Conservation (phyloP, 92 coral and sea anemone genomes). For the Zoanthus sociatus region DNA sequence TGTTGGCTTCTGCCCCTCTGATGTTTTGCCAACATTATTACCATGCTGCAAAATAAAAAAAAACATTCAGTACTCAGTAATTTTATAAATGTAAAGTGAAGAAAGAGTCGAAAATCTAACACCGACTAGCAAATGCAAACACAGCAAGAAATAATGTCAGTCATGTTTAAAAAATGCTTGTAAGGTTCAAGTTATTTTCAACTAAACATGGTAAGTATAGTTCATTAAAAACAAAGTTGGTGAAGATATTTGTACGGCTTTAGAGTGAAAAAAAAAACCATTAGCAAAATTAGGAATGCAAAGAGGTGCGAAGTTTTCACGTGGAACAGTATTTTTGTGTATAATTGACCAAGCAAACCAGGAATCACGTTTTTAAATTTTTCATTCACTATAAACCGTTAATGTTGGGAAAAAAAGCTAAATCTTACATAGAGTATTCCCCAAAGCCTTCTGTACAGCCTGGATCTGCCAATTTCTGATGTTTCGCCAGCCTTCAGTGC, state of each 20-base stretch:
- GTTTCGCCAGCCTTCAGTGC: slow-evolving; percentile 47
- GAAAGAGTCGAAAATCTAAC: background rate
- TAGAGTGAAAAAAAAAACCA: background rate
- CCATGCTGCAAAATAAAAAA: slow-evolving; percentile 13
- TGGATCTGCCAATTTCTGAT: slow-evolving; percentile 36
- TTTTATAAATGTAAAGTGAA: slow-evolving; percentile 7
- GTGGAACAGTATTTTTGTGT: slow-evolving; percentile 5
- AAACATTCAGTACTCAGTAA: no score
- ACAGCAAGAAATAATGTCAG: background rate
- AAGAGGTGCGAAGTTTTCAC: slow-evolving; percentile 11
- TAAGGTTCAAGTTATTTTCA: no score
- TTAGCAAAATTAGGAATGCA: slow-evolving; percentile 12
- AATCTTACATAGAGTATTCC: slow-evolving; percentile 55
- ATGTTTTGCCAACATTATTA: slow-evolving; percentile 5
- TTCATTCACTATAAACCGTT: slow-evolving; percentile 1
- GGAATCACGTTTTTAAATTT: slow-evolving; percentile 13
- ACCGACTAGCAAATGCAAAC: background rate
- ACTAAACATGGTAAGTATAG: slow-evolving; percentile 3
- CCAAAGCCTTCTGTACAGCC: slow-evolving; percentile 58
- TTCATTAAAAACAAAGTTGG: slow-evolving; percentile 1
- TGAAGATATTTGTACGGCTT: background rate
- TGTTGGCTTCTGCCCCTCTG: slow-evolving; percentile 13
- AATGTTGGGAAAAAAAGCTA: background rate
- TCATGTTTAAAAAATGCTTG: background rate
- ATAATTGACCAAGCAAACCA: background rate